Percentiles rank a stretch among this genome's conserved stretches.
These are phyloP conservation scores for Idaea straminata DNA, from an alignment of 2,888 invertebrate genomes.

Conservation along the genomic window DNA sequence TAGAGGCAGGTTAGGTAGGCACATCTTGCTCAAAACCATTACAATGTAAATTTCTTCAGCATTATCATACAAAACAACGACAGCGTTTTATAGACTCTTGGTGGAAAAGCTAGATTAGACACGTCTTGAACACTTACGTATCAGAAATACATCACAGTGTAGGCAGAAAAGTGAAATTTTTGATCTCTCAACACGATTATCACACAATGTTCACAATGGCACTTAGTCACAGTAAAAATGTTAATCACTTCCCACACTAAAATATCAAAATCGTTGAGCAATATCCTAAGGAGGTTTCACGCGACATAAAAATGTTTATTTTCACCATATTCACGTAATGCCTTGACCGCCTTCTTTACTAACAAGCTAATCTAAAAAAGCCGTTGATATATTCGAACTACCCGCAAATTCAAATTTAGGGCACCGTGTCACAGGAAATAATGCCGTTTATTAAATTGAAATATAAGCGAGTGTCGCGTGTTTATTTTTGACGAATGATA, in stretches of 20 bases:
- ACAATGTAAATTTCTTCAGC: no score
- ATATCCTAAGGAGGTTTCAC: constrained; percentile 43
- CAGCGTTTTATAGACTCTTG: not conserved
- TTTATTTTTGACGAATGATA: constrained; percentile 41
- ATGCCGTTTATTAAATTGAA: constrained; percentile 19
- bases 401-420: constrained; percentile 35
- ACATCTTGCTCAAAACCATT: no score
- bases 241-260: constrained; percentile 59
- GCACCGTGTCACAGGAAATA: constrained; percentile 19
- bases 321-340: constrained; percentile 52
- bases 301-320: constrained; percentile 46
- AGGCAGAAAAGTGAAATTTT: constrained; percentile 66
- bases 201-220: constrained; percentile 49
- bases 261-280: constrained; percentile 49
- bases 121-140: constrained; percentile 22
- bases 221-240: constrained; percentile 43
- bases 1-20: no score
- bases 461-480: constrained; percentile 36
- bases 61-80: no score
- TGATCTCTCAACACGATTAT: constrained; percentile 62
- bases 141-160: constrained; percentile 37
- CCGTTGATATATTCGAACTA: constrained; percentile 37
- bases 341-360: constrained; percentile 57
- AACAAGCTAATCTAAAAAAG: constrained; percentile 36
- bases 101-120: not conserved